These are phyloP conservation scores for Geococcyx californianus DNA, from an alignment of 2,113 vertebrate species.

Conservation along the genomic window DNA sequence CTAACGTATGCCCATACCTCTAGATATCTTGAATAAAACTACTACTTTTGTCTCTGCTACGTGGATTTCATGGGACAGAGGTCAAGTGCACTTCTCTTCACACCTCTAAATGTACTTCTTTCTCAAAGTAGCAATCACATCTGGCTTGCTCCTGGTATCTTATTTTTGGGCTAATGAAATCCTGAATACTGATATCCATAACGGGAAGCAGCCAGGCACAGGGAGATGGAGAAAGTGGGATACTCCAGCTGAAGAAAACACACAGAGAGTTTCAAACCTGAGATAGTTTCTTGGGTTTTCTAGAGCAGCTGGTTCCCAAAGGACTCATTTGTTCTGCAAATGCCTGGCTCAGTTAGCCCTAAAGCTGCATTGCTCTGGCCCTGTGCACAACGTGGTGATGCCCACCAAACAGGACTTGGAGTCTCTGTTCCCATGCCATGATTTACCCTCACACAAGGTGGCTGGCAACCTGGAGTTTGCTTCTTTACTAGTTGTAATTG, in stretches of 20 bases:
- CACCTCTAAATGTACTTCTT: neutral
- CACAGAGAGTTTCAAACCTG: neutral
- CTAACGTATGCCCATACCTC: neutral
- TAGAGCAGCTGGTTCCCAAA: neutral
- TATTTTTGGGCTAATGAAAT: neutral
- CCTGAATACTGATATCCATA: neutral
- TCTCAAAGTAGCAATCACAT: neutral
- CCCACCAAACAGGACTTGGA: neutral
- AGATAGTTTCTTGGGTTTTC: neutral
- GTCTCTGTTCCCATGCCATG: neutral
- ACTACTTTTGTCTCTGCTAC: neutral
- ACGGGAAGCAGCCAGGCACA: neutral
- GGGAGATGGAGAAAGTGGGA: neutral
- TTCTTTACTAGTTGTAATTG: accelerated
- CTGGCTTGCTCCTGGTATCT: neutral
- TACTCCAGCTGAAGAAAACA: neutral
- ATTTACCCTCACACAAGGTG: neutral
- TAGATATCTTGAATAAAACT: neutral
- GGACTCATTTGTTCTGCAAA: neutral
- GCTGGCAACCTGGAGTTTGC: neutral
- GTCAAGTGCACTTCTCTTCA: neutral
- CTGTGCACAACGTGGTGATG: accelerated
- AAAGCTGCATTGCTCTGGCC: neutral
- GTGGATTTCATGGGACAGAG: neutral
- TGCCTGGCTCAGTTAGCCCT: neutral